Evolutionary conservation across 2,888 invertebrate species (phyloP).

Genomic region (Geophilus truncorum): DNA sequence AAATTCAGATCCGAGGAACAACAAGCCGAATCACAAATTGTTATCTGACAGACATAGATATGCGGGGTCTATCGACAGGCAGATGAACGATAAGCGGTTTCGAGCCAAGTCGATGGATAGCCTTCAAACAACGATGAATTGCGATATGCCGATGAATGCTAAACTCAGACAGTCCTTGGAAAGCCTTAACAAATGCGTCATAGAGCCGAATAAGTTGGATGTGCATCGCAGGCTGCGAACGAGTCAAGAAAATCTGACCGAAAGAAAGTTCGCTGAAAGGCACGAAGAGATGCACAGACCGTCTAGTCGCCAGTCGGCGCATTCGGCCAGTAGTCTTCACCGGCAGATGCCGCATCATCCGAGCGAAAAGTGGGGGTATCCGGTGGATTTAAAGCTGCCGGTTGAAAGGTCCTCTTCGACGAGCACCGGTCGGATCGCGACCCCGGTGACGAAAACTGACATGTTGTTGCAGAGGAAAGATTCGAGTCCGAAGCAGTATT

Average conservation of each 20-base stretch:
- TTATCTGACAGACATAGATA: not conserved
- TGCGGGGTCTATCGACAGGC: not conserved
- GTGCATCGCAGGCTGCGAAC: not conserved
- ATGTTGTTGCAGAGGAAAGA: not conserved
- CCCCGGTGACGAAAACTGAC: not conserved
- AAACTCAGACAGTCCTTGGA: not conserved
- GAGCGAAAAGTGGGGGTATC: not conserved
- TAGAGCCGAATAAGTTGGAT: not conserved
- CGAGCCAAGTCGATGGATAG: slow-evolving; percentile 34
- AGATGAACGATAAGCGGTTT: not conserved
- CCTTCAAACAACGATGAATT: not conserved
- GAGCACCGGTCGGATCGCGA: not conserved
- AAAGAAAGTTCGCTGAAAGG: not conserved
- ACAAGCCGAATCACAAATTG: not conserved
- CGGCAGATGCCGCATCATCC: not conserved
- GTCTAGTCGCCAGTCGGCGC: not conserved
- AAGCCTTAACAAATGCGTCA: not conserved
- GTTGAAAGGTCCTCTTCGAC: not conserved
- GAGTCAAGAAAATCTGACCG: not conserved
- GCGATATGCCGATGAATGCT: not conserved
- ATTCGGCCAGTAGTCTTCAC: not conserved
- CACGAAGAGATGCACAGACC: not conserved
- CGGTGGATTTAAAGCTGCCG: not conserved
- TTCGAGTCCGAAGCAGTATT: slow-evolving; percentile 22
- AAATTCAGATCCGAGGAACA: not conserved